Conservation (phyloP, 2,113 vertebrate species). For the Oreocharis arfaki region DNA sequence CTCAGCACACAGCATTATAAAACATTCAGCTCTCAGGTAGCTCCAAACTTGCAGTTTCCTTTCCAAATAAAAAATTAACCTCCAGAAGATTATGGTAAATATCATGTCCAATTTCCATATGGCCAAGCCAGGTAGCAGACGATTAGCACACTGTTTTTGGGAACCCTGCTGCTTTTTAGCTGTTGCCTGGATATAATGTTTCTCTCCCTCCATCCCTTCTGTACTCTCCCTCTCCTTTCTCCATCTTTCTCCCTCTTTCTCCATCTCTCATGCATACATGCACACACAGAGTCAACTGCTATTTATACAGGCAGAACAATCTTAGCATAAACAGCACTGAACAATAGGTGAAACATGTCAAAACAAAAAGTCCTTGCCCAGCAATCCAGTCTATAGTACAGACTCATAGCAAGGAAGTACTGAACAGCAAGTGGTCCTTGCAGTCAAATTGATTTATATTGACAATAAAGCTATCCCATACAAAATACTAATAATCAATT, state of each 20-base stretch:
- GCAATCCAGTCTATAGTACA: background rate
- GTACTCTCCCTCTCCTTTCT: background rate
- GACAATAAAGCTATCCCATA: background rate
- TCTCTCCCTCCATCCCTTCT: background rate
- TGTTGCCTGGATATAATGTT: rapidly evolving
- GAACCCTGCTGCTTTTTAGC: background rate
- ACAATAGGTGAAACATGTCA: background rate
- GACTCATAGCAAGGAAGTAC: background rate
- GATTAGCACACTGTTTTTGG: background rate
- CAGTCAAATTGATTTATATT: background rate
- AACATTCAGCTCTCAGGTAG: background rate
- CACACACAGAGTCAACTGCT: background rate
- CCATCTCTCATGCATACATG: rapidly evolving
- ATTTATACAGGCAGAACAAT: background rate
- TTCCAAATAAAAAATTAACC: background rate
- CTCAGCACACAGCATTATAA: background rate
- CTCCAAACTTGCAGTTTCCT: background rate
- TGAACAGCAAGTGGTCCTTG: background rate
- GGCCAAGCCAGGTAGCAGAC: background rate
- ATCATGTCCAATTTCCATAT: background rate
- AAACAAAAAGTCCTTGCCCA: background rate
- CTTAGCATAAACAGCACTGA: background rate
- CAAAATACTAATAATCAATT: background rate
- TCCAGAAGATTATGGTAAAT: background rate
- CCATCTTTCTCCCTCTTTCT: background rate